These are phyloP conservation scores for Poeciliopsis prolifica DNA, from an alignment of 2,113 vertebrate species.

Conservation along the genomic window DNA sequence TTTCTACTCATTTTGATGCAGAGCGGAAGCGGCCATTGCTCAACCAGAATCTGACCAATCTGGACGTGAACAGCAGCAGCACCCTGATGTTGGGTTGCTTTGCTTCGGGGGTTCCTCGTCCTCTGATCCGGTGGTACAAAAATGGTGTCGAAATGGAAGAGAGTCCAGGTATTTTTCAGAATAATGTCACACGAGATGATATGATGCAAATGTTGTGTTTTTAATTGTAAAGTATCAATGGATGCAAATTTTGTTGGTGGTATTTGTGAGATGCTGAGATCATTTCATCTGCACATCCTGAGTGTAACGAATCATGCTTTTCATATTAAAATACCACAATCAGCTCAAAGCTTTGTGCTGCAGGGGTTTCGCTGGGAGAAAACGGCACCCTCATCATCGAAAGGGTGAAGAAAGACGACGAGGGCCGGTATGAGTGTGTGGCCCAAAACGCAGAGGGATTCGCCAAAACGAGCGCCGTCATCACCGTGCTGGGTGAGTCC, in stretches of 20 bases:
- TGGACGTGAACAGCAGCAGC: conserved; percentile 88
- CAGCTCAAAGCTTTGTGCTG: conserved; percentile 21
- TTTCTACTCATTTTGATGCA: conserved; percentile 41
- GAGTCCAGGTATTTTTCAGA: conserved; percentile 82
- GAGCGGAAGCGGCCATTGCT: conserved; percentile 80
- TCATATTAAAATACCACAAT: background rate
- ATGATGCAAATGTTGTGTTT: background rate
- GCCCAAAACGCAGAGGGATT: conserved; percentile 84
- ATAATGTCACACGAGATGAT: background rate
- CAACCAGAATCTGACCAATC: conserved; percentile 85
- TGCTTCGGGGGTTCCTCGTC: conserved; percentile 82
- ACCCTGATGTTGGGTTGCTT: conserved; percentile 84
- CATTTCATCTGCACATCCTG: background rate
- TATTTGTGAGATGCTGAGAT: background rate
- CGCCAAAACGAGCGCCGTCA: conserved; percentile 81
- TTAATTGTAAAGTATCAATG: background rate
- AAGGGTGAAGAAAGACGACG: conserved; percentile 91
- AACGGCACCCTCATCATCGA: conserved; percentile 85
- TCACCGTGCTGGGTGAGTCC: conserved; percentile 85
- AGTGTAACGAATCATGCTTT: background rate
- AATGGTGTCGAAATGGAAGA: conserved; percentile 78
- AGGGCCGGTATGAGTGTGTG: conserved; percentile 87
- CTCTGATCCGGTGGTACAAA: conserved; percentile 85
- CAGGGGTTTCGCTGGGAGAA: conserved; percentile 85
- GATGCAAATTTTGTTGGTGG: background rate